Evolutionary conservation across 2,888 invertebrate species (phyloP).

Genomic region (Quadroppia sp.): DNA sequence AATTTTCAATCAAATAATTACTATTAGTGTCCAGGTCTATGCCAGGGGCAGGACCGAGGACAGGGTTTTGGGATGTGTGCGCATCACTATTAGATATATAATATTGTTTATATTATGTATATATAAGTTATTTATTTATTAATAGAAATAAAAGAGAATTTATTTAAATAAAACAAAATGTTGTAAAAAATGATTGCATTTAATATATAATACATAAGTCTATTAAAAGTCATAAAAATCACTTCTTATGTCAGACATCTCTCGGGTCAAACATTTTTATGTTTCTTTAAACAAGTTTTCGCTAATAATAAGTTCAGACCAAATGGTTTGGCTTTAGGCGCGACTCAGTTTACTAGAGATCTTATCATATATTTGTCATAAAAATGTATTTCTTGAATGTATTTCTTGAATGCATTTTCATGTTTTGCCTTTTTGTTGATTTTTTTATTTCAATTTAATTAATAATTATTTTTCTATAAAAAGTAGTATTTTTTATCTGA

Average conservation of each 20-base stretch:
- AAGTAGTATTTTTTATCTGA: not conserved
- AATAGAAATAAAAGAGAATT: too few species aligned
- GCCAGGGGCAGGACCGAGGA: too few species aligned
- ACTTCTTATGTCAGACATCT: too few species aligned
- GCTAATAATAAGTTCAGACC: slow-evolving; percentile 15
- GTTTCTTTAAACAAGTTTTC: slow-evolving; percentile 1
- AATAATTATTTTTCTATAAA: not conserved
- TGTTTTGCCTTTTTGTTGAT: not conserved
- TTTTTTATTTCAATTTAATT: not conserved
- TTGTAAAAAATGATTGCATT: not conserved
- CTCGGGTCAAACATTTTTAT: slow-evolving; percentile 16
- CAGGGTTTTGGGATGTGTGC: too few species aligned
- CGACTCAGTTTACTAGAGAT: not conserved
- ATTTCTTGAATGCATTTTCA: too few species aligned
- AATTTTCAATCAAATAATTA: too few species aligned
- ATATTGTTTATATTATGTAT: too few species aligned
- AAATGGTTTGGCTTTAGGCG: not conserved
- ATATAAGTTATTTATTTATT: too few species aligned
- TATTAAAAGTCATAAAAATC: slow-evolving; percentile 17
- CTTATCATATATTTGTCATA: not conserved
- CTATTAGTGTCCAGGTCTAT: too few species aligned
- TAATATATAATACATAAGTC: not conserved
- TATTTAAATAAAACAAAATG: slow-evolving; percentile 28
- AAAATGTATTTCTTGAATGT: too few species aligned
- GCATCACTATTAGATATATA: too few species aligned